Percentiles rank a stretch among this genome's conserved stretches.
Evolutionary conservation across 2,113 vertebrate genomes (phyloP).

Genomic region (Thomomys bottae): DNA sequence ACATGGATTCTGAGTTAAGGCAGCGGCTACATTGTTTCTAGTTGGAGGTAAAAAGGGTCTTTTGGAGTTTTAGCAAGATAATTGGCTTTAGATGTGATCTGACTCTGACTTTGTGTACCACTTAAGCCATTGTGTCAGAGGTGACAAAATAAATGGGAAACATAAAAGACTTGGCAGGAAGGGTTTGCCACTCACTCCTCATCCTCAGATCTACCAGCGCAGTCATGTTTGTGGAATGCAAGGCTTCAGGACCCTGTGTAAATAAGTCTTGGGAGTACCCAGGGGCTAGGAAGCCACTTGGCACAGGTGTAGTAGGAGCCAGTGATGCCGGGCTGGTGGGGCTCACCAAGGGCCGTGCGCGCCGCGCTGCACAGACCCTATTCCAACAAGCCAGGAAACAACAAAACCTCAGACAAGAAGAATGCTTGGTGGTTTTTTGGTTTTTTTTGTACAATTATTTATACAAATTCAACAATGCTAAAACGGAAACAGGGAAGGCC

Average conservation of each 20-base stretch:
- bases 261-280: neutral
- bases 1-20: neutral
- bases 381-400: conserved; percentile 56
- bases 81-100: neutral
- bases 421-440: conserved; percentile 71
- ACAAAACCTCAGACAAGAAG: conserved; percentile 75
- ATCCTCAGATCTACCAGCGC: neutral
- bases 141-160: neutral
- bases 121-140: neutral
- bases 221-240: neutral
- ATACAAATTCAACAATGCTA: conserved; percentile 91
- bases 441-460: conserved; percentile 88
- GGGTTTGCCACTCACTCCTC: neutral
- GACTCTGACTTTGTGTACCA: neutral
- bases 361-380: too few relatives aligned
- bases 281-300: neutral
- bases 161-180: neutral
- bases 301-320: neutral
- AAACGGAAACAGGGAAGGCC: conserved; percentile 85
- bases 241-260: too few relatives aligned
- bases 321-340: too few relatives aligned
- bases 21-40: neutral
- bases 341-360: too few relatives aligned
- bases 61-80: neutral
- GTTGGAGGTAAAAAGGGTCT: neutral